Evolutionary conservation across 30 jellyfish, hydroid and myxozoan genomes (phyloP), one percentile per base, ranked within the genome.

Genomic region (Clytia hemisphaerica): DNA sequence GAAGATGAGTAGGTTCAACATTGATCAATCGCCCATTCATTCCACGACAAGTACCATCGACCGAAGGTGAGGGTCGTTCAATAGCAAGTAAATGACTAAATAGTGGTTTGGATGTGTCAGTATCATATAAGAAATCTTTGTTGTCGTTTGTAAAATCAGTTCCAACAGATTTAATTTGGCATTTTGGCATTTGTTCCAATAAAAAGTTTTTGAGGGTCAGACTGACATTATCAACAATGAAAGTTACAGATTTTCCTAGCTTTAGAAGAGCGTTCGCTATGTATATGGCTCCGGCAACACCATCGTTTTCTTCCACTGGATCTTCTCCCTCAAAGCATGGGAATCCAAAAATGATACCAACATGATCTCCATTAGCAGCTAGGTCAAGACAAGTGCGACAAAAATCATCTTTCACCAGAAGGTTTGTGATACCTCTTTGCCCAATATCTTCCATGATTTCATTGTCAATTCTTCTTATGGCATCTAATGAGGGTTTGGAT

Each of bases 251-350:
- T 38, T 40, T 77, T 2, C 86, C 92, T 24, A 73, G 67, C 7
- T 91, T 71, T 51, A 78, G 84, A 65, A 86, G 50, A 3, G 96
- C 92, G 15, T 80, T 81, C 1, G 96, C 96, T 2, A 86, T 54
- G 61, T 67, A 65, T 10, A 86, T 50, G 18, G 96, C 94, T 1
- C 96, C 96, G 1, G 94, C 78, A 2, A 86, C 60, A 2, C 96
- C 96, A 58, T 86, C 96, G 47, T 86, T 86, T 46, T 86, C 96
- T 37, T 79, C 93, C 38, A 77, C 54, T 24, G 94, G 93, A 3
- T 34, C 57, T 10, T 25, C 35, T 29, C 34, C 88, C 0, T 60
- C 62, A 29, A 86, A 61, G 71, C 85, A 66, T 30, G 96, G 92
- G 46, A 86, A 86, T 6, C 96, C 96, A 4, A 90, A 63, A 10